These are phyloP conservation scores for Pithecia hirsuta DNA, from an alignment of 2,797 vertebrate genomes.

Conservation along the genomic window DNA sequence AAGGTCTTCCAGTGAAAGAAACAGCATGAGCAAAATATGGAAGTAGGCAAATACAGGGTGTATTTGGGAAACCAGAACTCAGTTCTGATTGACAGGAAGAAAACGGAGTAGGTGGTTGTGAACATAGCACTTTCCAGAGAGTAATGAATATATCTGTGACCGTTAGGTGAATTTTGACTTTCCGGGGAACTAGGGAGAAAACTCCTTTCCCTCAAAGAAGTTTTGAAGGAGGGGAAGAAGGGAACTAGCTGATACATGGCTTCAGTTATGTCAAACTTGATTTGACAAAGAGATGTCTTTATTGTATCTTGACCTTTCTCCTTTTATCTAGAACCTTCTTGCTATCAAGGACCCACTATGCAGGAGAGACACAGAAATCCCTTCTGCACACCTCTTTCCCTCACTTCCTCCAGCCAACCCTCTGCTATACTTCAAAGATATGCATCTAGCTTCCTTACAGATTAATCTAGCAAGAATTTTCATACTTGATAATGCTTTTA, in stretches of 20 bases:
- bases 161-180: not conserved
- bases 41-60: not conserved
- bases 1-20: not conserved
- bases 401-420: not conserved
- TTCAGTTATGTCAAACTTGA: not conserved
- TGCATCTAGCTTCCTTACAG: not conserved
- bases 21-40: not conserved
- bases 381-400: not conserved
- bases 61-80: not conserved
- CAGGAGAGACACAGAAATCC: not conserved
- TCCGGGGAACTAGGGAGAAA: not conserved
- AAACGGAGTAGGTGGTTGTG: not conserved
- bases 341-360: not conserved
- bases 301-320: not conserved
- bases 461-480: conserved; percentile 23
- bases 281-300: not conserved
- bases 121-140: not conserved
- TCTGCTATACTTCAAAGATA: not conserved
- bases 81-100: not conserved
- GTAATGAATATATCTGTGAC: not conserved
- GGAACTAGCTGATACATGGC: not conserved
- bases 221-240: conserved; percentile 14
- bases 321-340: not conserved
- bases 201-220: not conserved
- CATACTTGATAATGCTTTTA: conserved; percentile 20